Conservation (phyloP, 2,113 vertebrate species). For the Machaerirhynchus nigripectus region DNA sequence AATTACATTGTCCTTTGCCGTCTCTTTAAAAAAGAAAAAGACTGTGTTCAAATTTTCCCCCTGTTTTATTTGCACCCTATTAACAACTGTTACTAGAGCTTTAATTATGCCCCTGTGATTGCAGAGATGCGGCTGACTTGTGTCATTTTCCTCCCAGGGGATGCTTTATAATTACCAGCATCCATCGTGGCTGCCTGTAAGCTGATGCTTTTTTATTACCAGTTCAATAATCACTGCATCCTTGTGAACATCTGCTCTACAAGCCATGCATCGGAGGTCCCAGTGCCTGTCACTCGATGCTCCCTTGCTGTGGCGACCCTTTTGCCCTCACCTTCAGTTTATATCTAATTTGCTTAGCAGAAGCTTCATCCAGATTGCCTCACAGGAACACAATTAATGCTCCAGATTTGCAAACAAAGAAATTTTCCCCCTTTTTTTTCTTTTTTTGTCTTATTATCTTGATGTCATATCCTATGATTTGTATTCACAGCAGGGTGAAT, state of each 20-base stretch:
- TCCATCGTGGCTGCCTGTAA: slow-evolving; percentile 91
- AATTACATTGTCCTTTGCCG: slow-evolving; percentile 79
- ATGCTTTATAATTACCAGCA: slow-evolving; percentile 98
- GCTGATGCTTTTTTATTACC: slow-evolving; percentile 88
- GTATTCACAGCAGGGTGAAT: slow-evolving; percentile 70
- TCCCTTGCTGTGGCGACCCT: slow-evolving; percentile 85
- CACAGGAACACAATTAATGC: slow-evolving; percentile 79
- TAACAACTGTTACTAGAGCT: slow-evolving; percentile 98
- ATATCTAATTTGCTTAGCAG: slow-evolving; percentile 91
- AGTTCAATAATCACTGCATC: slow-evolving; percentile 95
- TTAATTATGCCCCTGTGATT: slow-evolving; percentile 98
- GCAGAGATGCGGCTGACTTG: slow-evolving; percentile 89
- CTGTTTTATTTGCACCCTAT: slow-evolving; percentile 96
- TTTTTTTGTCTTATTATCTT: slow-evolving; percentile 69
- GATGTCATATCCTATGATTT: slow-evolving; percentile 69
- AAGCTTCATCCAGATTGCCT: slow-evolving; percentile 78
- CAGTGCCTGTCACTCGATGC: slow-evolving; percentile 88
- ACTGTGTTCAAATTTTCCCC: slow-evolving; percentile 78
- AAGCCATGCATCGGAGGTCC: slow-evolving; percentile 87
- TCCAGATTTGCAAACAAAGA: slow-evolving; percentile 79
- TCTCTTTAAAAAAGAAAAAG: slow-evolving; percentile 76
- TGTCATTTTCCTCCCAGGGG: slow-evolving; percentile 96
- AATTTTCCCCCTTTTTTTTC: slow-evolving; percentile 38
- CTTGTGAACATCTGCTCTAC: slow-evolving; percentile 93
- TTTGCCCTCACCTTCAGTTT: slow-evolving; percentile 87